Conservation (phyloP, 2,113 vertebrate species). For the Fukomys damarensis region DNA sequence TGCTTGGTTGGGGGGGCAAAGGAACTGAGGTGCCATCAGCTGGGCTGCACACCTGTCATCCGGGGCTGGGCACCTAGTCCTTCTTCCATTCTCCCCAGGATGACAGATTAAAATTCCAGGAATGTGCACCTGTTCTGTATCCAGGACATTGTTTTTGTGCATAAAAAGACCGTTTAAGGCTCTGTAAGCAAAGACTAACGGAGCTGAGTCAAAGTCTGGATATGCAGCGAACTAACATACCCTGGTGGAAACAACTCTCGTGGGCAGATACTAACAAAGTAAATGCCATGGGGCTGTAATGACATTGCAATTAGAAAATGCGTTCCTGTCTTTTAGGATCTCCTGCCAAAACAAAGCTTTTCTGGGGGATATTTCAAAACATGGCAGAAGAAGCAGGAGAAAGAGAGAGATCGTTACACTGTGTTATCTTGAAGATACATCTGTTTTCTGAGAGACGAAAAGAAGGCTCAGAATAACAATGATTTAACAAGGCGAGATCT, state of each 20-base stretch:
- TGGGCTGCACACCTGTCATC: fast-evolving
- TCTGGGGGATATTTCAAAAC: not conserved
- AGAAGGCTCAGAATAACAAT: not conserved
- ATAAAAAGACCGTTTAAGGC: not conserved
- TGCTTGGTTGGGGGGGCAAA: not conserved
- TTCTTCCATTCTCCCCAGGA: not conserved
- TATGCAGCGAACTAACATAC: not conserved
- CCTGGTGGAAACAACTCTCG: not conserved
- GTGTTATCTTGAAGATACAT: too few relatives aligned
- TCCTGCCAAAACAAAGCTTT: not conserved
- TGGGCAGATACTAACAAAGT: not conserved
- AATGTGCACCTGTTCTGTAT: conserved; percentile 34
- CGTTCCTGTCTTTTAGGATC: not conserved
- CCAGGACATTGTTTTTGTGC: not conserved
- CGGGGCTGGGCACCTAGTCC: not conserved
- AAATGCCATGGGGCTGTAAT: not conserved
- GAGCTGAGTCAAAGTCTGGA: conserved; percentile 55
- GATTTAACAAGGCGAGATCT: not conserved
- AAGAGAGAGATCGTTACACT: not conserved
- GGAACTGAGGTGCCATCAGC: not conserved
- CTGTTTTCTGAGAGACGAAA: not conserved
- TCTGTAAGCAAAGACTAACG: not conserved
- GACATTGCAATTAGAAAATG: not conserved
- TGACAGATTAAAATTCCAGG: not conserved
- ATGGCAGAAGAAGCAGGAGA: not conserved